These are phyloP conservation scores for Phania funesta DNA, from an alignment of 2,888 invertebrate genomes.

Conservation along the genomic window DNA sequence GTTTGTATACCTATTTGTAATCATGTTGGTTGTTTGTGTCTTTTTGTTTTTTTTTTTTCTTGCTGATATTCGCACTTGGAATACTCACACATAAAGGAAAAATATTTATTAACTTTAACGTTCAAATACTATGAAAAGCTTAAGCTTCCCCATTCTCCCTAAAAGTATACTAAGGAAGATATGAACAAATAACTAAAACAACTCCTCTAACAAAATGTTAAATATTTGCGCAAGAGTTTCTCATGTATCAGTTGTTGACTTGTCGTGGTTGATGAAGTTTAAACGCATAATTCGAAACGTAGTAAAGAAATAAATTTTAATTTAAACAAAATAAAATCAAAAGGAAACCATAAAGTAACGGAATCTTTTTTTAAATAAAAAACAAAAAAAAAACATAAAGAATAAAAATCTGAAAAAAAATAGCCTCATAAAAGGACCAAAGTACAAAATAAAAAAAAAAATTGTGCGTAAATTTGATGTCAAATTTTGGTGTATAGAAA, in stretches of 20 bases:
- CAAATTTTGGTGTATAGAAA: not conserved
- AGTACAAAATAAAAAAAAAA: not conserved
- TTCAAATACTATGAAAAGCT: constrained; percentile 17
- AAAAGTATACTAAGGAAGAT: constrained; percentile 20
- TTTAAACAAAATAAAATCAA: not conserved
- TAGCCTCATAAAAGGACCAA: not conserved
- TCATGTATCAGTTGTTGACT: constrained; percentile 64
- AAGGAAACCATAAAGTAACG: constrained; percentile 40
- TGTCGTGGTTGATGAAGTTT: constrained; percentile 62
- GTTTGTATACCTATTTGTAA: constrained; percentile 16
- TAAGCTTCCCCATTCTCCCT: not conserved
- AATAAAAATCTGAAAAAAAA: not conserved
- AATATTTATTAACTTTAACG: constrained; percentile 17
- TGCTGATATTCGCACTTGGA: constrained; percentile 4
- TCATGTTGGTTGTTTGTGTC: not conserved
- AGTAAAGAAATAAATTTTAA: constrained; percentile 13
- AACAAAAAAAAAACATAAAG: constrained; percentile 7
- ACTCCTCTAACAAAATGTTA: constrained; percentile 56
- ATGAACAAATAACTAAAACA: constrained; percentile 24
- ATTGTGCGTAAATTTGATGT: too few relatives aligned
- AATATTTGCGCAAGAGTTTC: constrained; percentile 67
- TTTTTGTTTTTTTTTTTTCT: not conserved
- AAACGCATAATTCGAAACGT: constrained; percentile 27
- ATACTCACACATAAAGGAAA: constrained; percentile 21
- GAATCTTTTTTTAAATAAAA: constrained; percentile 14